Percentiles rank a stretch among this genome's conserved stretches.
Evolutionary conservation across 2,888 invertebrate species (phyloP).

Genomic region (Harpalus rufipes): DNA sequence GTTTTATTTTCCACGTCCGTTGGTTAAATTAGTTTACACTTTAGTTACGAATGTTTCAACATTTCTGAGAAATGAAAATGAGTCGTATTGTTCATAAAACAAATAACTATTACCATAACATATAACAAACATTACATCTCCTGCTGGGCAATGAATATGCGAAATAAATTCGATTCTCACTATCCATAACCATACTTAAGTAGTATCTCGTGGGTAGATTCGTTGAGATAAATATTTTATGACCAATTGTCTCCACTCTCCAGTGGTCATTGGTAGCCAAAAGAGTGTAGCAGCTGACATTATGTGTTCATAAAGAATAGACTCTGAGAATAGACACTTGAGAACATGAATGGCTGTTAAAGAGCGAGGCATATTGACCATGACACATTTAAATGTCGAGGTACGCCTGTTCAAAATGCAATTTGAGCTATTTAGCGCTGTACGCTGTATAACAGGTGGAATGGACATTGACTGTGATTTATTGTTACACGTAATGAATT

Average conservation of each 20-base stretch:
- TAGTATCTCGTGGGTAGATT: constrained; percentile 13
- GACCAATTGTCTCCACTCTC: constrained; percentile 13
- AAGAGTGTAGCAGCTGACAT: constrained; percentile 46
- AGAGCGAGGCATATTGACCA: constrained; percentile 42
- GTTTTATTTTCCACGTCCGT: neutral
- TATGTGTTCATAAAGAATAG: constrained; percentile 30
- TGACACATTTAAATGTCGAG: constrained; percentile 47
- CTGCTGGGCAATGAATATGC: constrained; percentile 31
- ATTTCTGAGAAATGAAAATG: constrained; percentile 21
- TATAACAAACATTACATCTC: neutral
- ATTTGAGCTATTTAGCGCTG: neutral
- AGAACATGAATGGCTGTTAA: constrained; percentile 28
- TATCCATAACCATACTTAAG: neutral
- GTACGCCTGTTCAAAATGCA: constrained; percentile 11
- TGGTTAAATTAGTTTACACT: neutral
- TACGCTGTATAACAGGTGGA: neutral
- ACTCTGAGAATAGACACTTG: constrained; percentile 19
- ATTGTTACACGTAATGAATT: neutral
- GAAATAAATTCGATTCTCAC: constrained; percentile 41
- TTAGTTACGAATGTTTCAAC: neutral
- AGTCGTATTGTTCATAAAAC: constrained; percentile 27
- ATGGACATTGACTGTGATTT: neutral
- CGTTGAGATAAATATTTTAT: constrained; percentile 45
- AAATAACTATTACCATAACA: neutral
- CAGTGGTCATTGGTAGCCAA: constrained; percentile 17